Base-by-base conservation (phyloP, 1,140 invertebrate genomes). In the Ceratosolen fusciceps region DNA sequence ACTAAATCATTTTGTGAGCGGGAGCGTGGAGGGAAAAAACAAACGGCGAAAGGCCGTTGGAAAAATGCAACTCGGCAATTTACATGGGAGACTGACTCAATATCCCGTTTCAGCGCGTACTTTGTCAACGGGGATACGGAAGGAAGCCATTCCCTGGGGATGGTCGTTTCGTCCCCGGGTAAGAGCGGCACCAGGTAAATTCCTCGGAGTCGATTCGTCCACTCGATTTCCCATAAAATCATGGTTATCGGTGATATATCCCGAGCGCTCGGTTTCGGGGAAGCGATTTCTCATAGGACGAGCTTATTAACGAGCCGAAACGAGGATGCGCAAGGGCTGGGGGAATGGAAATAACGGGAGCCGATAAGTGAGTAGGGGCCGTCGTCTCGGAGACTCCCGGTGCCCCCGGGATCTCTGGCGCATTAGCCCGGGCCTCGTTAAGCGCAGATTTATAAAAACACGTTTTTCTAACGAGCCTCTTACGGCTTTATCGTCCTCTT, bases 211-310 rank as follows among this genome's bases (percentile, higher is more conserved):
- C 83, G 78, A 83, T 84, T 84, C 86, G 85, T 83, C 82, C 83
- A 80, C 79, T 83, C 84, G 83, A 88, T 85, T 84, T 87, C 84
- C 87, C 88, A 85, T 88, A 84, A 89, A 89, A 89, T 88, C 85
- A 86, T 86, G 60, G 80, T 75, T 84, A 87, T 87, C 82, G 58
- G 68, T n/a, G n/a, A n/a, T n/a, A n/a, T n/a, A n/a, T n/a, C 75
- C 79, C 47, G 65, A 67, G n/a, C 26, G 24, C 43, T 68, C 43
- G 34, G 0, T n/a, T 75, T 80, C 73, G 37, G 7, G 16, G 74
- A 80, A 76, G 67, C 29, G n/a, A 80, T 77, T 72, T 65, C 65
- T 80, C 73, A 80, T 70, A 21, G 24, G 72, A 73, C 73, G 60
- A 49, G 52, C 54, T 68, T 74, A 74, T 68, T 79, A 79, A 43